Conservation (phyloP, 2,113 vertebrate genomes). For the Monopterus albus region DNA sequence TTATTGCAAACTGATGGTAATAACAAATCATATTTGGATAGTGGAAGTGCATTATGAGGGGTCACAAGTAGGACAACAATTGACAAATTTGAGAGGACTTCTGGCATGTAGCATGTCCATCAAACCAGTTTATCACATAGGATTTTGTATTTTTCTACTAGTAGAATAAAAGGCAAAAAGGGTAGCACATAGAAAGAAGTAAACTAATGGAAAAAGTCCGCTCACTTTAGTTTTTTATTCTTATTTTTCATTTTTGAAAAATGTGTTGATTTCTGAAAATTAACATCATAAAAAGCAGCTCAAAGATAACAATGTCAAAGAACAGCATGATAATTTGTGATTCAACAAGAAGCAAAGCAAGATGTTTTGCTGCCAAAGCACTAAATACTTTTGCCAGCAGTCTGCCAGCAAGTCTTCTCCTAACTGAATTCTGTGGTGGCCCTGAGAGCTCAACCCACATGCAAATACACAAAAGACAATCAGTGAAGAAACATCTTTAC, state of each 20-base stretch:
- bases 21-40: constrained; percentile 64
- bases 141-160: constrained; percentile 1
- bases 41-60: constrained; percentile 51
- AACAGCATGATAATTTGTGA: constrained; percentile 5
- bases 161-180: not conserved
- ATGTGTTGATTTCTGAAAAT: constrained; percentile 7
- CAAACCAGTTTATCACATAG: not conserved
- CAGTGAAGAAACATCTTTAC: not conserved
- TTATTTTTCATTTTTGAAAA: not conserved
- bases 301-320: not conserved
- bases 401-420: not conserved
- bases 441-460: not conserved
- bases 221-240: not conserved
- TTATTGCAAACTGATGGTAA: constrained; percentile 69
- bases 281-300: not conserved
- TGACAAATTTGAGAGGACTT: constrained; percentile 32
- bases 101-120: not conserved
- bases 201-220: not conserved
- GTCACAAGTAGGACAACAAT: constrained; percentile 34
- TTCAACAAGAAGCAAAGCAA: constrained; percentile 30
- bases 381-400: constrained; percentile 19
- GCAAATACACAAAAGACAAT: not conserved
- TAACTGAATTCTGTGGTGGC: not conserved
- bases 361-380: constrained; percentile 29
- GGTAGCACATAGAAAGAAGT: no score